These are phyloP conservation scores for Phenganax marumi DNA, from an alignment of 92 coral and sea anemone species.

Conservation along the genomic window DNA sequence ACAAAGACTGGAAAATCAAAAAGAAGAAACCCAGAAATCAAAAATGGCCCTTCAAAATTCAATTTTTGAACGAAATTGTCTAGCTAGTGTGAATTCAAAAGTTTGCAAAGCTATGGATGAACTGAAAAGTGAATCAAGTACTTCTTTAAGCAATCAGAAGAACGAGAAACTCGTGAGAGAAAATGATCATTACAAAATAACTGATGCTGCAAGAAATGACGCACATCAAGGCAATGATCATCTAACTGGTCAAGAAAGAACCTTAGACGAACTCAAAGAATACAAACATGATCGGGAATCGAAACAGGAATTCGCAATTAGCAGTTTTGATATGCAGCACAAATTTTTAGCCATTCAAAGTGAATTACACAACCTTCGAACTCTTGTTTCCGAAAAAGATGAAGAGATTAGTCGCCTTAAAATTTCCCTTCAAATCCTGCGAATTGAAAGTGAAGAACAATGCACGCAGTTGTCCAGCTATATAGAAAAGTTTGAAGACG, in stretches of 20 bases:
- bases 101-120: slow-evolving; percentile 6
- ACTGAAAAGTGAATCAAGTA: neutral
- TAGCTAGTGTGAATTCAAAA: neutral
- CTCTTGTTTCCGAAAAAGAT: neutral
- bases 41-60: neutral
- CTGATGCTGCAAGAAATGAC: neutral
- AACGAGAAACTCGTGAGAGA: neutral
- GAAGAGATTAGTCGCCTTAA: slow-evolving; percentile 12
- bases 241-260: neutral
- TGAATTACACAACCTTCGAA: slow-evolving; percentile 12
- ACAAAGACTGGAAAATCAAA: neutral
- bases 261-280: neutral
- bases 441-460: slow-evolving; percentile 3
- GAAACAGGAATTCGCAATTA: neutral
- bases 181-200: neutral
- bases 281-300: neutral
- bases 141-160: neutral
- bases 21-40: slow-evolving; percentile 5
- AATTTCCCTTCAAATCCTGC: neutral
- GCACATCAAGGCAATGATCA: neutral
- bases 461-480: slow-evolving; percentile 15
- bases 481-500: neutral
- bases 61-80: slow-evolving; percentile 26
- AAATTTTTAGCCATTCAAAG: neutral
- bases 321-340: slow-evolving; percentile 20